Percentiles rank a stretch among this genome's conserved stretches.
phyloP scores from a whole-genome alignment of 1,140 invertebrate species.

The Lysiphlebus fabarum region DNA sequence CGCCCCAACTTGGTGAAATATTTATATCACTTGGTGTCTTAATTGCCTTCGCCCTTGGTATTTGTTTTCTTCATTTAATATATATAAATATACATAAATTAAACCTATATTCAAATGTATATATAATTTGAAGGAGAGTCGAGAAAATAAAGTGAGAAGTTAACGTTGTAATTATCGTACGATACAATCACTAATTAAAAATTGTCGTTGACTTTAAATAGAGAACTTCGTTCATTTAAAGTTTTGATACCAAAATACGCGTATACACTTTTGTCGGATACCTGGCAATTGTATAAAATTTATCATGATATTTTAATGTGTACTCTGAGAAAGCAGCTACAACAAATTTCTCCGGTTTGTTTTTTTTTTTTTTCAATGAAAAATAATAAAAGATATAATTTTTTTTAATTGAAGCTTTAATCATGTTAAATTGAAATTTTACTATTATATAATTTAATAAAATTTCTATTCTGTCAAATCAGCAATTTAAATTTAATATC shows the following conservation, averaged over 20 bases:
- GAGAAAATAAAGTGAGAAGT: conserved; percentile 7
- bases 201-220: conserved; percentile 24
- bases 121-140: too few species aligned
- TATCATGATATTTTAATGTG: background rate
- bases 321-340: too few species aligned
- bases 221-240: conserved; percentile 26
- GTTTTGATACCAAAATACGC: conserved; percentile 1
- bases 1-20: conserved; percentile 16
- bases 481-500: conserved; percentile 16
- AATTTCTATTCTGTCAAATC: conserved; percentile 2
- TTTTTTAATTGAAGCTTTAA: too few species aligned
- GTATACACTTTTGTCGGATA: conserved; percentile 5
- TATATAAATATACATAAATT: too few species aligned
- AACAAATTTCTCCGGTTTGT: too few species aligned
- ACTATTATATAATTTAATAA: too few species aligned
- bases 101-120: too few species aligned
- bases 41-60: conserved; percentile 12
- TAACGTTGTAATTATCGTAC: conserved; percentile 25
- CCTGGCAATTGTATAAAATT: conserved; percentile 9
- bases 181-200: conserved; percentile 26
- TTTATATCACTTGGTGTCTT: conserved; percentile 23
- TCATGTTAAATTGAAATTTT: too few species aligned
- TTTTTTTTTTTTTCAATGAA: too few species aligned
- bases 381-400: too few species aligned
- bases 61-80: too few species aligned